Conservation (phyloP, 1,140 invertebrate species). For the Drosophila pachea region DNA sequence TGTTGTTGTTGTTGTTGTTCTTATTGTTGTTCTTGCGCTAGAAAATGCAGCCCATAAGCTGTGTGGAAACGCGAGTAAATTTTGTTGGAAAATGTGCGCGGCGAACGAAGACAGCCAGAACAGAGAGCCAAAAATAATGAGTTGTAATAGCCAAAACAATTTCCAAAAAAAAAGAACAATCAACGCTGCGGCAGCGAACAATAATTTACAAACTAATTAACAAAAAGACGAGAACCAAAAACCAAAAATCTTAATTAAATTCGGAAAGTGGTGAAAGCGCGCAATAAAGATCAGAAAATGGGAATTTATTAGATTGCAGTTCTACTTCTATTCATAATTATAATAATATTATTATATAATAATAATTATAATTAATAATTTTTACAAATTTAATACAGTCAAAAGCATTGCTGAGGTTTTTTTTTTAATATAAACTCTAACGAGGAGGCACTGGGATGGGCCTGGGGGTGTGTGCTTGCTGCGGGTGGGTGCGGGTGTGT, state of each 20-base stretch:
- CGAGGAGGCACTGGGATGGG: too few species aligned
- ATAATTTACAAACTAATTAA: slow-evolving; percentile 38
- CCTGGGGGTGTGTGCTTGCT: not conserved
- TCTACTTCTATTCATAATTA: too few species aligned
- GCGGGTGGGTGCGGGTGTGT: slow-evolving; percentile 23
- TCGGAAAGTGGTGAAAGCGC: slow-evolving; percentile 26
- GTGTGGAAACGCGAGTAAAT: slow-evolving; percentile 27
- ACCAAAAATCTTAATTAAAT: slow-evolving; percentile 8
- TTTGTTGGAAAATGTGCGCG: slow-evolving; percentile 33
- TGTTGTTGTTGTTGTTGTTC: slow-evolving; percentile 29
- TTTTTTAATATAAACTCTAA: too few species aligned
- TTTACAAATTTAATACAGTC: too few species aligned
- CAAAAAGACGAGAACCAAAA: not conserved
- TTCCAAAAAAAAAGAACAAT: slow-evolving; percentile 38
- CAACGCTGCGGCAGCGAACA: slow-evolving; percentile 15
- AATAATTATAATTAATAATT: too few species aligned
- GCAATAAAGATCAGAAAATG: not conserved
- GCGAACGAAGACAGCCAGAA: slow-evolving; percentile 11
- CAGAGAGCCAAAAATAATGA: slow-evolving; percentile 44
- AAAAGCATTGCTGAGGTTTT: too few species aligned
- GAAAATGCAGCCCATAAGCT: slow-evolving; percentile 55
- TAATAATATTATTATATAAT: too few species aligned
- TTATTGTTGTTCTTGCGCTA: too few species aligned
- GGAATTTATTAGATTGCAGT: too few species aligned
- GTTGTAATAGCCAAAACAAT: slow-evolving; percentile 30